phyloP scores from a whole-genome alignment of 2,888 invertebrate genomes.

The Euzetes globulus region DNA sequence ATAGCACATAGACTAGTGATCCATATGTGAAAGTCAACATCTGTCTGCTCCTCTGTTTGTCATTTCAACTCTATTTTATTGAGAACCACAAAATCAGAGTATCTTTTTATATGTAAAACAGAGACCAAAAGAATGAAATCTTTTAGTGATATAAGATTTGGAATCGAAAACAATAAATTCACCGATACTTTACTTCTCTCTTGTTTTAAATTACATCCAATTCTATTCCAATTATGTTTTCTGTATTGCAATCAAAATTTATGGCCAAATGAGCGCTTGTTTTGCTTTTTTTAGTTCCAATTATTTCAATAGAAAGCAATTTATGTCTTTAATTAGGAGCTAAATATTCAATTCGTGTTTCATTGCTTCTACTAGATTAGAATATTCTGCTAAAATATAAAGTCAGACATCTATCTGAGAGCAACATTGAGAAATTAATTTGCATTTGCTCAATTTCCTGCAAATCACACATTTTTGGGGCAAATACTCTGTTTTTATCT shows the following conservation, averaged over 20 bases:
- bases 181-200: not conserved
- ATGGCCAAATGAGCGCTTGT: not conserved
- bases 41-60: constrained; percentile 6
- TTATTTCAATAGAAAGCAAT: not conserved
- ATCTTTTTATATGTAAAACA: constrained; percentile 15
- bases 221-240: not conserved
- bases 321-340: not conserved
- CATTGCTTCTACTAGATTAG: constrained; percentile 1
- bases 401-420: not conserved
- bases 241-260: not conserved
- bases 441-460: not conserved
- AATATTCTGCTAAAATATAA: not conserved
- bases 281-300: not conserved
- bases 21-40: constrained; percentile 18
- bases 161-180: not conserved
- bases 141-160: too few species aligned
- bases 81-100: constrained; percentile 17
- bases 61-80: not conserved
- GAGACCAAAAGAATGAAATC: not conserved
- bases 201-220: not conserved
- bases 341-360: constrained; percentile 9
- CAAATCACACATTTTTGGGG: too few species aligned
- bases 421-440: not conserved
- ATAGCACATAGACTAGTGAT: not conserved
- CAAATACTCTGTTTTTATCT: too few species aligned